These are phyloP conservation scores for Bruchidius siliquastri DNA, from an alignment of 2,888 invertebrate species.

Conservation along the genomic window DNA sequence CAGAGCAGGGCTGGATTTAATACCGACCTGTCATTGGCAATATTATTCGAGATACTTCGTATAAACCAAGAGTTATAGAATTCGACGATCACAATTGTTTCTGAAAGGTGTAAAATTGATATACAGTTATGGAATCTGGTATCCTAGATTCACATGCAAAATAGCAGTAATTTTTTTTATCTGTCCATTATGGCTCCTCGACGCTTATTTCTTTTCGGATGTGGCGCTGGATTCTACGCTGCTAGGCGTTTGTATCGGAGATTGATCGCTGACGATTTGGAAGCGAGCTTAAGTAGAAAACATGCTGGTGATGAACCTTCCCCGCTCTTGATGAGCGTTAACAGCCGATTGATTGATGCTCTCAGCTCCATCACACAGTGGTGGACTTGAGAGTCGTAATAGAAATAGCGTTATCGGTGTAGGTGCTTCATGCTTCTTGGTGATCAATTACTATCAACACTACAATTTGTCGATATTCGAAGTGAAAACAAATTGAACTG, in stretches of 20 bases:
- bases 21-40: neutral
- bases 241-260: slow-evolving; percentile 22
- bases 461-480: too few species aligned
- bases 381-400: neutral
- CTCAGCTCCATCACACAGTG: slow-evolving; percentile 28
- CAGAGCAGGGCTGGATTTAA: neutral
- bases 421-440: too few species aligned
- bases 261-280: slow-evolving; percentile 39
- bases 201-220: slow-evolving; percentile 4
- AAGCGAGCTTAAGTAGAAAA: slow-evolving; percentile 22
- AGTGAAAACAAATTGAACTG: too few species aligned
- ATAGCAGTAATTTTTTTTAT: neutral
- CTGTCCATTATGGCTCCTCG: slow-evolving; percentile 10
- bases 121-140: too few species aligned
- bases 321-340: slow-evolving; percentile 37
- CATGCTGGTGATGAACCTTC: slow-evolving; percentile 17
- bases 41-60: too few species aligned
- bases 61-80: too few species aligned
- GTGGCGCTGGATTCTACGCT: slow-evolving; percentile 15
- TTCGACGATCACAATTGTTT: too few species aligned
- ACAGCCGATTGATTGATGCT: slow-evolving; percentile 46
- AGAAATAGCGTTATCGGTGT: neutral
- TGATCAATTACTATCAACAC: too few species aligned
- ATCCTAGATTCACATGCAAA: neutral
- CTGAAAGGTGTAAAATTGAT: too few species aligned